Percentiles rank a stretch among this genome's conserved stretches.
Evolutionary conservation across 1,140 invertebrate species (phyloP).

Genomic region (Adoxophyes honmai): DNA sequence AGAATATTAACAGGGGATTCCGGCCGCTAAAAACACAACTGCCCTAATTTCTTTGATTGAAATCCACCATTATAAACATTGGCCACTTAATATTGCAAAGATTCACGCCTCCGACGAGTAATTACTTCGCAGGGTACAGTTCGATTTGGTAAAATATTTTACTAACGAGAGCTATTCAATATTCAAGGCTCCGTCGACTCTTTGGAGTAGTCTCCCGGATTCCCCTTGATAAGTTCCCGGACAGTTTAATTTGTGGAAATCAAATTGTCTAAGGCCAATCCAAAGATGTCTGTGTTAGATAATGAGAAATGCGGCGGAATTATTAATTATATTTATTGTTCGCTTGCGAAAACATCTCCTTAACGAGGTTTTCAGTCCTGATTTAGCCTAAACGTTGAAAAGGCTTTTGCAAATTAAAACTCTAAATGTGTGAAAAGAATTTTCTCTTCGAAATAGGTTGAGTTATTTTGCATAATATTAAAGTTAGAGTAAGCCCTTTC

Average conservation of each 20-base stretch:
- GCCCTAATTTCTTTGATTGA: too few species aligned
- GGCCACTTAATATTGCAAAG: neutral
- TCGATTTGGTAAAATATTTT: conserved; percentile 49
- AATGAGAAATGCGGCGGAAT: conserved; percentile 1
- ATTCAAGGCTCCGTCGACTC: conserved; percentile 36
- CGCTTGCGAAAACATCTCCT: neutral
- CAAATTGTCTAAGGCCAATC: conserved; percentile 31
- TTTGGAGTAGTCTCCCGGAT: conserved; percentile 30
- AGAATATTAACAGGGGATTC: too few species aligned
- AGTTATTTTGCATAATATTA: too few species aligned
- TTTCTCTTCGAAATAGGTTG: too few species aligned
- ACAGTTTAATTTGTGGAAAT: conserved; percentile 48
- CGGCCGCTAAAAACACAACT: too few species aligned
- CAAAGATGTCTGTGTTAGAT: neutral
- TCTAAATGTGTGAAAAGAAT: too few species aligned
- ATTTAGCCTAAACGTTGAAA: too few species aligned
- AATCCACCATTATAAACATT: too few species aligned
- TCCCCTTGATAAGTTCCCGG: conserved; percentile 35
- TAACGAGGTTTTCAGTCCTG: too few species aligned
- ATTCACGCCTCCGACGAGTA: conserved; percentile 34
- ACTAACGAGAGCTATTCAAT: conserved; percentile 46
- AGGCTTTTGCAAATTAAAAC: neutral
- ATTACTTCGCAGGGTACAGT: conserved; percentile 36
- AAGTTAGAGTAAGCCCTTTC: too few species aligned
- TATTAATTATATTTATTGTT: conserved; percentile 8